Base-by-base conservation (phyloP, 2,797 vertebrate genomes). In the Glossophaga mutica region DNA sequence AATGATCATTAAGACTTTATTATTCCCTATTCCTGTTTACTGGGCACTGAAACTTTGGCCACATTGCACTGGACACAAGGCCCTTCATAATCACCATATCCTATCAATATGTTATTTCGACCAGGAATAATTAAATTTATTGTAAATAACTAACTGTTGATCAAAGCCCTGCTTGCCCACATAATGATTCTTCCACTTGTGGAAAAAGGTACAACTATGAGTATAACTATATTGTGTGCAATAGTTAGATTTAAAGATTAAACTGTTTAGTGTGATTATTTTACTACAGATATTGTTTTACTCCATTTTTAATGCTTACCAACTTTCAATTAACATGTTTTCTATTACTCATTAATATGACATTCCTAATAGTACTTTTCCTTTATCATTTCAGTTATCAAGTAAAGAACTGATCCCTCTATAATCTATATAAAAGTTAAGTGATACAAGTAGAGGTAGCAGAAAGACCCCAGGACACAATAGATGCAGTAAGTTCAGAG, bases 131-230 rank as follows among this genome's bases (percentile, higher is more conserved):
- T 50, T 90, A 94, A 96, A 89, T 90, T 86, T 57, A 68, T 87
- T 94, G 77, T 92, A 83, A 92, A 88, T 78, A 96, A 87, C 79
- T 88, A 95, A 83, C 24, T 59, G 50, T 91, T 95, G n/a, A 73
- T 48, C 79, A 87, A 90, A 95, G 87, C 87, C 76, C 70, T 18
- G 14, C 46, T 95, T 93, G n/a, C 26, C 65, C 65, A 84, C 34
- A 19, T 37, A 29, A 83, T 39, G 57, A n/a, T 67, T 95, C 93
- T 70, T 21, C 18, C 46, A 71, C 44, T 57, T 42, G 26, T 57
- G 6, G 83, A 87, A 95, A 88, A 62, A 97, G 71, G 67, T 55
- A 91, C 29, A 73, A 76, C 70, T 91, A 62, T 67, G 57, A 91
- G 9, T 81, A 73, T 84, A 74, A 91, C 46, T 50, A 26, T 68